A percentile compares a stretch with the other conserved stretches of the same genome.
Evolutionary conservation across 1,140 invertebrate species (phyloP).

Genomic region (Platyura marginata): DNA sequence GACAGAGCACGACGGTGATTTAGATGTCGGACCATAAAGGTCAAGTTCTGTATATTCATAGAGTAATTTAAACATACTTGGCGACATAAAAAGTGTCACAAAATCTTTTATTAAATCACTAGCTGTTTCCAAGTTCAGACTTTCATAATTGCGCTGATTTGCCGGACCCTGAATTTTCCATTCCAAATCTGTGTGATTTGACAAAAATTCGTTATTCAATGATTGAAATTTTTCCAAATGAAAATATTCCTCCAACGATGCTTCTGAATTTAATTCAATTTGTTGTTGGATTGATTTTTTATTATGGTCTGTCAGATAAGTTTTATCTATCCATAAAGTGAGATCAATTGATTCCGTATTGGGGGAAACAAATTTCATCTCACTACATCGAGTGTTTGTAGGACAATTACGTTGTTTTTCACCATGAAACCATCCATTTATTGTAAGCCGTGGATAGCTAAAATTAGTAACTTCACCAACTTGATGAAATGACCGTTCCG

Average conservation of each 20-base stretch:
- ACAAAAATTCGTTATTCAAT: conserved; percentile 25
- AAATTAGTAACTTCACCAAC: conserved; percentile 43
- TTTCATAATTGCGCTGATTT: conserved; percentile 38
- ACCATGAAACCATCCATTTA: conserved; percentile 63
- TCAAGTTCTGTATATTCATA: conserved; percentile 44
- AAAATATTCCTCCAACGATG: conserved; percentile 33
- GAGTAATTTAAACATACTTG: conserved; percentile 34
- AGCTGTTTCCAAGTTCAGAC: conserved; percentile 28
- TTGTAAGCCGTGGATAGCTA: conserved; percentile 41
- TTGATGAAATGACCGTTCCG: conserved; percentile 25
- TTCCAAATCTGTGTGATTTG: conserved; percentile 13
- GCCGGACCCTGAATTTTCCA: conserved; percentile 41
- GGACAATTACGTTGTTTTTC: conserved; percentile 11
- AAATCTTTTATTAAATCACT: conserved; percentile 24
- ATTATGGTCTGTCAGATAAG: conserved; percentile 27
- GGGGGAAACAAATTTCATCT: conserved; percentile 6
- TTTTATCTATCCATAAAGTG: conserved; percentile 26
- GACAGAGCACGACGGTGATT: conserved; percentile 27
- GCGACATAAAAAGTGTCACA: conserved; percentile 29
- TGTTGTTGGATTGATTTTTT: conserved; percentile 31
- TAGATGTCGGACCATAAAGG: conserved; percentile 22
- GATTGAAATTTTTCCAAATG: conserved; percentile 25
- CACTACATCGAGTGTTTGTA: conserved; percentile 2
- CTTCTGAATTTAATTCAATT: conserved; percentile 36
- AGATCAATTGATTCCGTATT: conserved; percentile 15